Percentiles rank a stretch among this genome's conserved stretches.
Evolutionary conservation across 2,888 invertebrate species (phyloP).

Genomic region (Agrochola litura): DNA sequence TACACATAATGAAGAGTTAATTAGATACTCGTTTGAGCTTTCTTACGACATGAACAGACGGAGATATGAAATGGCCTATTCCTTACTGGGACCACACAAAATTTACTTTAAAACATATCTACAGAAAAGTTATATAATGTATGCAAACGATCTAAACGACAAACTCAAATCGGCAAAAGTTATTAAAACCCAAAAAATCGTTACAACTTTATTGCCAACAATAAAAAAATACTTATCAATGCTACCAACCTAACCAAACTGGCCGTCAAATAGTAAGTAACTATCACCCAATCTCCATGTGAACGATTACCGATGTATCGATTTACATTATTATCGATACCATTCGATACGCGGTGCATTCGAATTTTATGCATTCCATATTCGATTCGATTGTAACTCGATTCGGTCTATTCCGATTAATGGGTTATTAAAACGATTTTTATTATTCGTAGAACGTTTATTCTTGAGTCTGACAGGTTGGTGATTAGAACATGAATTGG

Average conservation of each 20-base stretch:
- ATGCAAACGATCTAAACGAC: constrained; percentile 42
- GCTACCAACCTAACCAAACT: constrained; percentile 62
- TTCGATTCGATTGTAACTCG: constrained; percentile 67
- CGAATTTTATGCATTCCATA: constrained; percentile 68
- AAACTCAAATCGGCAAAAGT: constrained; percentile 26
- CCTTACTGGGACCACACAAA: constrained; percentile 2
- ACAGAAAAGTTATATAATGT: constrained; percentile 17
- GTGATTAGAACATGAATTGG: constrained; percentile 33
- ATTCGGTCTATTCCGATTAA: constrained; percentile 66
- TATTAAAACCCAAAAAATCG: constrained; percentile 21
- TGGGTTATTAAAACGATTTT: constrained; percentile 65
- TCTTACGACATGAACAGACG: neutral
- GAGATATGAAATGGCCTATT: constrained; percentile 15
- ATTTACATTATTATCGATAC: constrained; percentile 62
- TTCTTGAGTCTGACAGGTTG: constrained; percentile 33
- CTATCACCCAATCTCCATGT: constrained; percentile 52
- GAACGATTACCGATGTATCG: constrained; percentile 61
- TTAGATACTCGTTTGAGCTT: neutral
- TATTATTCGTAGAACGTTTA: constrained; percentile 61
- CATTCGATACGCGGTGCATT: constrained; percentile 67
- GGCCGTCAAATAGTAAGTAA: constrained; percentile 46
- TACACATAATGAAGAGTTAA: neutral
- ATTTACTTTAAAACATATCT: constrained; percentile 3
- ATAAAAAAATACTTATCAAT: constrained; percentile 38
- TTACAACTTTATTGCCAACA: constrained; percentile 45